phyloP scores from a whole-genome alignment of 2,888 invertebrate genomes.

The Andricus curvator region DNA sequence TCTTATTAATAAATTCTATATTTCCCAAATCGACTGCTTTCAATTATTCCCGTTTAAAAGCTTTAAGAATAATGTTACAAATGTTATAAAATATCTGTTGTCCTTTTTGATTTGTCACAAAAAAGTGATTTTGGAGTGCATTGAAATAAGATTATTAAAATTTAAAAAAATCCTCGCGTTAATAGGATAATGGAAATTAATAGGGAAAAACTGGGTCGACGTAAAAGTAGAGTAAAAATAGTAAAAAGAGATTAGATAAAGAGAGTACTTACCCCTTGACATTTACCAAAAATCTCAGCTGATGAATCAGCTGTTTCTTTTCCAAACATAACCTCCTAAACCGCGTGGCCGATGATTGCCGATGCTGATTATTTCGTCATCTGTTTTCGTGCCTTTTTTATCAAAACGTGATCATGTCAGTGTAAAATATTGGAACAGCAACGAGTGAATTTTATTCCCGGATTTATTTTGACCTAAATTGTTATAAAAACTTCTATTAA shows the following conservation, averaged over 20 bases:
- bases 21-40: no score
- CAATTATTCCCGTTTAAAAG: no score
- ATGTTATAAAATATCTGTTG: not conserved
- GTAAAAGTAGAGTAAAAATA: not conserved
- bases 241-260: not conserved
- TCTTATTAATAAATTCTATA: no score
- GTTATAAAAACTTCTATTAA: not conserved
- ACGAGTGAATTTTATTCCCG: not conserved
- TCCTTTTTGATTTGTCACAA: not conserved
- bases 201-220: not conserved
- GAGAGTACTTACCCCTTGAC: not conserved
- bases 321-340: no score
- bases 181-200: not conserved
- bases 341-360: no score
- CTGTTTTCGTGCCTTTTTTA: not conserved
- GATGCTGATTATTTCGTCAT: not conserved
- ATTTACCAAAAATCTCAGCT: not conserved
- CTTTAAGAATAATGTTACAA: no score
- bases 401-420: not conserved
- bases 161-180: not conserved
- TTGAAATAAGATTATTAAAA: not conserved
- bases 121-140: no score
- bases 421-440: not conserved
- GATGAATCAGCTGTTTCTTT: no score
- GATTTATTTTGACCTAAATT: not conserved